These are phyloP conservation scores for Styela plicata DNA, from an alignment of 23 tunicate genomes.

Conservation along the genomic window DNA sequence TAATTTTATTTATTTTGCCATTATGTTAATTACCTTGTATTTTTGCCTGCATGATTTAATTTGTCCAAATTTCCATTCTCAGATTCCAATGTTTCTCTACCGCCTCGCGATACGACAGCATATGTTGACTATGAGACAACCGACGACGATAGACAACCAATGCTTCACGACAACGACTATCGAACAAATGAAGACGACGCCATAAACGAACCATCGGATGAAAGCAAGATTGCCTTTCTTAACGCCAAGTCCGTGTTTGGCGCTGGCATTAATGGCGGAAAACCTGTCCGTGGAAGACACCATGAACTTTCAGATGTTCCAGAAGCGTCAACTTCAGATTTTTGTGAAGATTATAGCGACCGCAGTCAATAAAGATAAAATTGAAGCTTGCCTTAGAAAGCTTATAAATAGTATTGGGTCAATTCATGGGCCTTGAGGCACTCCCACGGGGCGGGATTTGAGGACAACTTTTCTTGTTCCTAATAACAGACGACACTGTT, in stretches of 20 bases:
- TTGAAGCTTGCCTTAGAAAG: no score
- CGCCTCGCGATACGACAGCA: not conserved
- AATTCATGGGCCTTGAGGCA: no score
- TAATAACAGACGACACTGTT: no score
- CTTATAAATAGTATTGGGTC: no score
- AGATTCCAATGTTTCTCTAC: conserved; percentile 6
- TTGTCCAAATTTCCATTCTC: no score
- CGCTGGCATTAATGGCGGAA: conserved; percentile 16
- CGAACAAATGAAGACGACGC: conserved; percentile 21
- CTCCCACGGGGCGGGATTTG: no score
- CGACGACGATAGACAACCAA: not conserved
- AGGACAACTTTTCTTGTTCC: no score
- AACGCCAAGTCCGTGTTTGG: conserved; percentile 35
- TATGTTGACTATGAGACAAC: not conserved
- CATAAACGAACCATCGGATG: not conserved
- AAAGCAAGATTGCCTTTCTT: conserved; percentile 29
- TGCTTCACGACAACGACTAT: not conserved
- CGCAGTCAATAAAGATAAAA: conserved; percentile 45
- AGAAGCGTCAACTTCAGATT: conserved; percentile 87
- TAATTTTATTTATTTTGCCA: no score
- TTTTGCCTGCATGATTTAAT: no score
- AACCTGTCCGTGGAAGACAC: conserved; percentile 30
- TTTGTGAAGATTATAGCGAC: conserved; percentile 90
- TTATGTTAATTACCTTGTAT: no score
- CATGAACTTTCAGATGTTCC: conserved; percentile 87